A percentile compares a stretch with the other conserved stretches of the same genome.
These are phyloP conservation scores for Helobdella robusta DNA, from an alignment of 2,888 invertebrate genomes.

Conservation along the genomic window DNA sequence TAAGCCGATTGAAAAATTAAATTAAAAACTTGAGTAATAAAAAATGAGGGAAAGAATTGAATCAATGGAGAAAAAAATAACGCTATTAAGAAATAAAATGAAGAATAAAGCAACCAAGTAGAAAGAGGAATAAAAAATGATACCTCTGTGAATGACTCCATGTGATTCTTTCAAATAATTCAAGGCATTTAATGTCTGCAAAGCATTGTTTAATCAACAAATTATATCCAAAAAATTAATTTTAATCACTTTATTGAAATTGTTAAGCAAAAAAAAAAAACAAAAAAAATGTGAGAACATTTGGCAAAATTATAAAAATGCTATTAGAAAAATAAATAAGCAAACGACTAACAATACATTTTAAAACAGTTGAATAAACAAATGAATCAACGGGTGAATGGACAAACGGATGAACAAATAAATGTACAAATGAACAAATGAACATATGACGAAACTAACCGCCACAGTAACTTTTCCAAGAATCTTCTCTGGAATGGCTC, in stretches of 20 bases:
- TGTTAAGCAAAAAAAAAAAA: not conserved
- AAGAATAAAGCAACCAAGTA: not conserved
- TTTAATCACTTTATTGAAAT: conserved; percentile 1
- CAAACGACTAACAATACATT: not conserved
- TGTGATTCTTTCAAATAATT: conserved; percentile 94
- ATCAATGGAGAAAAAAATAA: not conserved
- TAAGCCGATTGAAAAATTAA: not conserved
- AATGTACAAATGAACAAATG: not conserved
- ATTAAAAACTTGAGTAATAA: no score
- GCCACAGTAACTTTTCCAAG: conserved; percentile 93
- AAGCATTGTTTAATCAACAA: conserved; percentile 5
- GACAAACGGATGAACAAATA: not conserved
- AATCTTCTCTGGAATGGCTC: conserved; percentile 83
- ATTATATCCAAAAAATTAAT: not conserved
- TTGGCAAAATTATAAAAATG: not conserved
- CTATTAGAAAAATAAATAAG: not conserved
- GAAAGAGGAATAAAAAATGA: conserved; percentile 1
- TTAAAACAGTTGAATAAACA: not conserved
- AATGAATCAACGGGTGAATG: not conserved
- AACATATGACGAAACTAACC: conserved; percentile 55
- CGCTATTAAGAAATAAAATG: not conserved
- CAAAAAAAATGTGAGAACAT: not conserved
- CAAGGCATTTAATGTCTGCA: conserved; percentile 64
- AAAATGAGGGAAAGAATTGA: no score
- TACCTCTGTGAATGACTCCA: conserved; percentile 81